Percentiles rank a stretch among this genome's conserved stretches.
Evolutionary conservation across 2,888 invertebrate species (phyloP).

Genomic region (Plagiodera versicolora): DNA sequence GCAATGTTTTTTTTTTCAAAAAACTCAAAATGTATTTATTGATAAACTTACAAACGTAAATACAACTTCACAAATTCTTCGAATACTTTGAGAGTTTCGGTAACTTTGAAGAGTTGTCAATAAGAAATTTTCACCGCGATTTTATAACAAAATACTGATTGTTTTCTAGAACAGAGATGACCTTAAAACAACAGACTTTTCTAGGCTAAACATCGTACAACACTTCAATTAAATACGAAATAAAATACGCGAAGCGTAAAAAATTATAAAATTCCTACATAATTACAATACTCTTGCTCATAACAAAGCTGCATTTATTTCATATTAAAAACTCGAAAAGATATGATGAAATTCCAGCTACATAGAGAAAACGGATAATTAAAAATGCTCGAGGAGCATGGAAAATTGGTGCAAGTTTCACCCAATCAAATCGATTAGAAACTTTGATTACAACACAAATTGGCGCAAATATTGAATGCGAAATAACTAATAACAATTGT

Average conservation of each 20-base stretch:
- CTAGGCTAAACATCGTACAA: neutral
- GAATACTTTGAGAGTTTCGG: no score
- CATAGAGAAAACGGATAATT: slow-evolving; percentile 6
- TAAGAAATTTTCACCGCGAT: no score
- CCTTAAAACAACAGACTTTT: neutral
- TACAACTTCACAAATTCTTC: no score
- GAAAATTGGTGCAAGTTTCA: slow-evolving; percentile 1
- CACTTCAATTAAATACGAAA: no score
- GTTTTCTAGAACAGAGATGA: neutral
- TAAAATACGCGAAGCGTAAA: neutral
- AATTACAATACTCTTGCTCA: neutral
- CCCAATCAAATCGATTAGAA: slow-evolving; percentile 2
- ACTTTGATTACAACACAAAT: slow-evolving; percentile 6
- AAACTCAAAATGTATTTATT: no score
- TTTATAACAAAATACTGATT: no score
- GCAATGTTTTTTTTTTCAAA: no score
- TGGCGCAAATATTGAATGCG: slow-evolving; percentile 13
- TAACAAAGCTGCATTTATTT: neutral
- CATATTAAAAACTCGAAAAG: neutral
- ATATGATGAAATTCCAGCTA: neutral
- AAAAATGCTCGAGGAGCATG: slow-evolving; percentile 9
- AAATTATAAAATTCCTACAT: neutral
- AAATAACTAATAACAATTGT: slow-evolving; percentile 3
- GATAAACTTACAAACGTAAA: no score
- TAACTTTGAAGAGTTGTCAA: no score